These are phyloP conservation scores for Isotomurus palustris DNA, from an alignment of 2,888 invertebrate genomes.

Conservation along the genomic window DNA sequence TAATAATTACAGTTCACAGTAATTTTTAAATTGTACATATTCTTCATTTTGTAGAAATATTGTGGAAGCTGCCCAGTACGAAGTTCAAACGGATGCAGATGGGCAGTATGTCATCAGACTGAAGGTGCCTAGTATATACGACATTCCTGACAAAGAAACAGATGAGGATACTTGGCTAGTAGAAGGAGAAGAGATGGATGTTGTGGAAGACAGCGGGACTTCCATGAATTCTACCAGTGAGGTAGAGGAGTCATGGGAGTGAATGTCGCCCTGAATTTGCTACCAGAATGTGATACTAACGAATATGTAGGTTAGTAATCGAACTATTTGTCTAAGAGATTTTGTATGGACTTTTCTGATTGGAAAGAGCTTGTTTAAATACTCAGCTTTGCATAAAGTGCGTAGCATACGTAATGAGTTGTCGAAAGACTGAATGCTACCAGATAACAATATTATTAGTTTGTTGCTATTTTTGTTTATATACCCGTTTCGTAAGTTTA, in stretches of 20 bases:
- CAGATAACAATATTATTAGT: too few relatives aligned
- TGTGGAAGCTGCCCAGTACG: conserved; percentile 6
- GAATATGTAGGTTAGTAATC: too few relatives aligned
- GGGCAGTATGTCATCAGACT: neutral
- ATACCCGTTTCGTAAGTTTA: too few relatives aligned
- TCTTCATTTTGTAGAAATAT: conserved; percentile 5
- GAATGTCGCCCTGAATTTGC: neutral
- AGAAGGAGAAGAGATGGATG: conserved; percentile 10
- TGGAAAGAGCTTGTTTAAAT: too few relatives aligned
- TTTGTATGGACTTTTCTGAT: too few relatives aligned
- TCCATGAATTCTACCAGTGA: neutral
- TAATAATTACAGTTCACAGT: too few relatives aligned
- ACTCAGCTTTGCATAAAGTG: too few relatives aligned
- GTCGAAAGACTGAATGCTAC: too few relatives aligned
- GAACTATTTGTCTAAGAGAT: too few relatives aligned
- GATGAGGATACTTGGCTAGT: conserved; percentile 7
- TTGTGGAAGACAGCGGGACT: conserved; percentile 6
- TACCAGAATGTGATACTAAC: too few relatives aligned
- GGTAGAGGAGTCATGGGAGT: conserved; percentile 17
- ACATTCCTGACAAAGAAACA: neutral
- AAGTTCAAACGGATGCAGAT: neutral
- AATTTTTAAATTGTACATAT: neutral
- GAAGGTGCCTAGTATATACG: neutral
- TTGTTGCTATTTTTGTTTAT: too few relatives aligned
- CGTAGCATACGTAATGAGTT: too few relatives aligned